These are phyloP conservation scores for Orestias chungarensis DNA, from an alignment of 2,797 vertebrate species.

Conservation along the genomic window DNA sequence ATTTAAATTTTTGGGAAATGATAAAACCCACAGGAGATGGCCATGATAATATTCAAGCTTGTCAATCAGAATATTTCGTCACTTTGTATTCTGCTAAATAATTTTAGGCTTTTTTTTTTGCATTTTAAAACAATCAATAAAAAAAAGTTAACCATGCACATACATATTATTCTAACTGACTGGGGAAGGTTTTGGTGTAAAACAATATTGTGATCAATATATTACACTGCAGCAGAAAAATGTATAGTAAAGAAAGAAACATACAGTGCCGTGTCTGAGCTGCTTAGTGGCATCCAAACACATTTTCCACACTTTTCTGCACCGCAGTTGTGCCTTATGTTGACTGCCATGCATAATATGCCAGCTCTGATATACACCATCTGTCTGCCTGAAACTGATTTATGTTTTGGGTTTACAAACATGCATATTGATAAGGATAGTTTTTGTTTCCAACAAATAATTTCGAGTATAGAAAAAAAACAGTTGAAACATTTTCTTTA, in stretches of 20 bases:
- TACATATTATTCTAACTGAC: not conserved
- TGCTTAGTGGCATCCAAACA: conserved; percentile 7
- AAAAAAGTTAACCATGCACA: not conserved
- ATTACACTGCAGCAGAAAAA: not conserved
- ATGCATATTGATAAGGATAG: not conserved
- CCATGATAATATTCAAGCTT: not conserved
- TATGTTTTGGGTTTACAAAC: conserved; percentile 1
- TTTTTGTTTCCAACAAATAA: not conserved
- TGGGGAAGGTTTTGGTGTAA: not conserved
- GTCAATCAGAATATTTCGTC: not conserved
- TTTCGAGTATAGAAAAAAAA: not conserved
- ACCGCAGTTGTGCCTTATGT: conserved; percentile 15
- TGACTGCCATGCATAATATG: conserved; percentile 2
- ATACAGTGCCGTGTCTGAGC: not conserved
- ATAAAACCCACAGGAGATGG: not conserved
- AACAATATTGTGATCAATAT: not conserved
- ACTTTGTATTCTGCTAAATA: not conserved
- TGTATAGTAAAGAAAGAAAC: not conserved
- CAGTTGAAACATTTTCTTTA: not conserved
- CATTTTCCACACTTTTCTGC: conserved; percentile 10
- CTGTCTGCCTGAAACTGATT: conserved; percentile 7
- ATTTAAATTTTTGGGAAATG: too few relatives aligned
- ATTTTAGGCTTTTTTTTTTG: not conserved
- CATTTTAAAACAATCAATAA: not conserved
- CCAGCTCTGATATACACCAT: conserved; percentile 12